Evolutionary conservation across 1,140 invertebrate species (phyloP).

Genomic region (Dreissena polymorpha): DNA sequence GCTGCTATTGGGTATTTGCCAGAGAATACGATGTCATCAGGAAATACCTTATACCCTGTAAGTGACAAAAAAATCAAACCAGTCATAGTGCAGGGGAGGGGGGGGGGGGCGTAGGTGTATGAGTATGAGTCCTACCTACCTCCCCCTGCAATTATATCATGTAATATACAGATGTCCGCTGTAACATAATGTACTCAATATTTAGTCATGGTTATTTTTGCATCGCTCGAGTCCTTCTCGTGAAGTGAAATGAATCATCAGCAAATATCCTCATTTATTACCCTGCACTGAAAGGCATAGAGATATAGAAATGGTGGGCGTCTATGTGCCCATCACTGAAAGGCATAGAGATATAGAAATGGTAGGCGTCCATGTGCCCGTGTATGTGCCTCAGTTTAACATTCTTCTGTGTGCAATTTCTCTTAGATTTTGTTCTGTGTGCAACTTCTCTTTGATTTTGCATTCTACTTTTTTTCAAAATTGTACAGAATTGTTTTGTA

Average conservation of each 20-base stretch:
- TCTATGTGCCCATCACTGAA: too few species aligned
- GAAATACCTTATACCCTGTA: constrained; percentile 92
- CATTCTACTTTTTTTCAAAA: too few species aligned
- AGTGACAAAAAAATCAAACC: constrained; percentile 45
- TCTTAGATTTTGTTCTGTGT: too few species aligned
- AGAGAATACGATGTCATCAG: constrained; percentile 93
- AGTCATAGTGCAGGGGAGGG: background rate
- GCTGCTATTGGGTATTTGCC: constrained; percentile 95
- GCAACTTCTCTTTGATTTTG: too few species aligned
- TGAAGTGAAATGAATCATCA: background rate
- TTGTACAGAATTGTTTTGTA: too few species aligned
- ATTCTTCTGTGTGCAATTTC: too few species aligned
- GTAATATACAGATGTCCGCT: background rate
- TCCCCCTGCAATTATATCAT: background rate
- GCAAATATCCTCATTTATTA: too few species aligned
- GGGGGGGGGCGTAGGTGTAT: background rate
- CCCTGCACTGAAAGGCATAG: too few species aligned
- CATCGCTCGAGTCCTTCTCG: background rate
- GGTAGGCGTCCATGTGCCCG: too few species aligned
- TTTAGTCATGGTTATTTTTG: background rate
- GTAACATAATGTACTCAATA: background rate
- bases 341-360: too few species aligned
- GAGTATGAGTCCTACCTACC: background rate
- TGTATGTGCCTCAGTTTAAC: too few species aligned
- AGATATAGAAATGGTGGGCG: too few species aligned